phyloP scores from a whole-genome alignment of 30 jellyfish, hydroid and myxozoan species.

The Turritopsis rubra region DNA sequence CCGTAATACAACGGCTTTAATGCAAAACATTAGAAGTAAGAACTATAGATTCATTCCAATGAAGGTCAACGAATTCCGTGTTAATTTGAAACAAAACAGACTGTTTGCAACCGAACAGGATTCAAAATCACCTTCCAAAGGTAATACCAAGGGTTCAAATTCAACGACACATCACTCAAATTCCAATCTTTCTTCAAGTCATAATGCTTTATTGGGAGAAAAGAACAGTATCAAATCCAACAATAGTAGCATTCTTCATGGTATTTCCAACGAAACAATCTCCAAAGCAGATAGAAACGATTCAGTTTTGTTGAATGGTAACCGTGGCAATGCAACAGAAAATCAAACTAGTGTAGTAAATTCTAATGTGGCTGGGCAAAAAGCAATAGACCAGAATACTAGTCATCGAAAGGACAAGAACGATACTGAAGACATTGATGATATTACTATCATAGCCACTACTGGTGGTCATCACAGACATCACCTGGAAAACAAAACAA shows the following conservation, averaged over 20 bases:
- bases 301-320: too few relatives aligned
- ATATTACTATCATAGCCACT: background rate
- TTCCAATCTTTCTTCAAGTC: background rate
- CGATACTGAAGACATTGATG: background rate
- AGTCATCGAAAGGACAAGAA: background rate
- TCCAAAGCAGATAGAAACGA: background rate
- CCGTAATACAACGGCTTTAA: background rate
- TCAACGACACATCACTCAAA: background rate
- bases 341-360: background rate
- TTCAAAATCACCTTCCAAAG: background rate
- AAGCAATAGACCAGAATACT: background rate
- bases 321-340: background rate
- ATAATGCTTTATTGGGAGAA: background rate
- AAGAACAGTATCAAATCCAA: background rate
- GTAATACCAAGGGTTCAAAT: background rate
- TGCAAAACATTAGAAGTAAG: background rate
- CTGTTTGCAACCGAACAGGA: background rate
- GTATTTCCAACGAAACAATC: background rate
- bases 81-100: background rate
- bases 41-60: background rate
- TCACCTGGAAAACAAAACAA: background rate
- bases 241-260: background rate
- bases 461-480: background rate
- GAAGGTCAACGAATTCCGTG: background rate
- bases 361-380: background rate